Evolutionary conservation across 2,113 vertebrate species (phyloP).

Genomic region (Osmerus mordax): DNA sequence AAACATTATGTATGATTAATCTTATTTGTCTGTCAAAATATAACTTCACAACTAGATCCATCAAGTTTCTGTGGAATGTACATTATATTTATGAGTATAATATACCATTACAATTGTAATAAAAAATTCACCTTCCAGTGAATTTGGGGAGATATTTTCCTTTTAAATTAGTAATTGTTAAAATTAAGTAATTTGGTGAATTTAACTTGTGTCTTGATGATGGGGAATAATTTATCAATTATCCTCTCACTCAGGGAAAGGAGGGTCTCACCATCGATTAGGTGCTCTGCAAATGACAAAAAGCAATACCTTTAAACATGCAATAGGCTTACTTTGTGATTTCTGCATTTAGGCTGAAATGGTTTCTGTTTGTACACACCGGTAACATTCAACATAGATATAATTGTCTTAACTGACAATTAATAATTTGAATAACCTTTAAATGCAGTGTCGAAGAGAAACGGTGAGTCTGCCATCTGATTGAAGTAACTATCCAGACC

Average conservation of each 20-base stretch:
- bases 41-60: too few species aligned
- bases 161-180: too few species aligned
- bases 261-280: constrained; percentile 15
- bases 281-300: constrained; percentile 7
- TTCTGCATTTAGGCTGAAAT: constrained; percentile 6
- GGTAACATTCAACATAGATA: not conserved
- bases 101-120: too few species aligned
- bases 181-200: not conserved
- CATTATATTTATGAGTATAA: too few species aligned
- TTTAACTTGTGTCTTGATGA: constrained; percentile 1
- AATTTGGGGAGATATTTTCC: too few species aligned
- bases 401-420: constrained; percentile 11
- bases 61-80: too few species aligned
- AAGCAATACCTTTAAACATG: not conserved
- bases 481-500: constrained; percentile 2
- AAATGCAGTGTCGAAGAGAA: constrained; percentile 6
- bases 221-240: not conserved
- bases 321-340: not conserved
- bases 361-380: constrained; percentile 1
- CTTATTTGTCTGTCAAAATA: too few species aligned
- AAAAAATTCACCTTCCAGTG: too few species aligned
- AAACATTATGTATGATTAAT: too few species aligned
- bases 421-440: not conserved
- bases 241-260: constrained; percentile 13
- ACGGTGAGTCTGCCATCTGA: not conserved